Conservation (phyloP, 2,797 vertebrate species). For the Rhynchotus rufescens region DNA sequence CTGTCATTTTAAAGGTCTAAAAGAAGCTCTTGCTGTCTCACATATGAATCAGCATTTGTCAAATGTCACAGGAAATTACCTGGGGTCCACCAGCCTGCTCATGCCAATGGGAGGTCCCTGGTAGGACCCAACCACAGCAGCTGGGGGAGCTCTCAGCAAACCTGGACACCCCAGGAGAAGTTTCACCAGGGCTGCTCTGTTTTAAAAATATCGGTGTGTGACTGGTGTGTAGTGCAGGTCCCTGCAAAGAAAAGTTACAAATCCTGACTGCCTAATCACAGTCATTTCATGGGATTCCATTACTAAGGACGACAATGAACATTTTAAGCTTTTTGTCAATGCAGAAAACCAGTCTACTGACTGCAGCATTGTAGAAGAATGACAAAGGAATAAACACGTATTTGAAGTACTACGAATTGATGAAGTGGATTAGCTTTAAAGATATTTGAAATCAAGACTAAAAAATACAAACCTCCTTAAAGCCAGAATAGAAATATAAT, state of each 20-base stretch:
- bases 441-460: slow-evolving; percentile 51
- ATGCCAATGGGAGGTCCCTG: not conserved
- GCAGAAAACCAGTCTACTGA: slow-evolving; percentile 28
- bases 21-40: not conserved
- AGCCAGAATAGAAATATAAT: slow-evolving; percentile 56
- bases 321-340: slow-evolving; percentile 61
- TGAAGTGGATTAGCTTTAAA: slow-evolving; percentile 43
- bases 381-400: slow-evolving; percentile 26
- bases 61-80: not conserved
- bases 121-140: not conserved
- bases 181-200: not conserved
- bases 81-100: not conserved
- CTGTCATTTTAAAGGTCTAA: not conserved
- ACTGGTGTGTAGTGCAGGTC: not conserved
- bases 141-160: not conserved
- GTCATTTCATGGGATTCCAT: slow-evolving; percentile 21
- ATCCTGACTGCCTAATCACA: not conserved
- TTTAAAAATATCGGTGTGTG: slow-evolving; percentile 19
- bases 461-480: slow-evolving; percentile 45
- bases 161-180: not conserved
- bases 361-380: not conserved
- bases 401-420: slow-evolving; percentile 22
- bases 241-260: not conserved
- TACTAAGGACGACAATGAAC: slow-evolving; percentile 48
- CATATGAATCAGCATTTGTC: not conserved